Evolutionary conservation across 2,797 vertebrate species (phyloP).

Genomic region (Enteromius paludinosus): DNA sequence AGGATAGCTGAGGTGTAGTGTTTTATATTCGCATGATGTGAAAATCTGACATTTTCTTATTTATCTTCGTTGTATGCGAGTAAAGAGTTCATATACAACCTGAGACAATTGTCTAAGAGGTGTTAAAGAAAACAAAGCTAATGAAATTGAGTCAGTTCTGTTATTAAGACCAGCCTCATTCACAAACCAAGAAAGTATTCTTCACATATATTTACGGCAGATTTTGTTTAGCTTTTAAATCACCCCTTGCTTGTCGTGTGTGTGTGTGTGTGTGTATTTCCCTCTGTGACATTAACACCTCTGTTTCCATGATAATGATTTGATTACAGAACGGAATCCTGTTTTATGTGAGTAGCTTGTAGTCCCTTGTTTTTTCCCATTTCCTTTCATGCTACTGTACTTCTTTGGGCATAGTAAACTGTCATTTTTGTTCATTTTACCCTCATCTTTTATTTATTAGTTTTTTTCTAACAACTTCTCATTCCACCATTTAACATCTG

Average conservation of each 20-base stretch:
- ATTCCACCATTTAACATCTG: constrained; percentile 1
- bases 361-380: constrained; percentile 69
- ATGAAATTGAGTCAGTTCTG: background rate
- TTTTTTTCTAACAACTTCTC: constrained; percentile 8
- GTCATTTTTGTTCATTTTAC: background rate
- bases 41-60: background rate
- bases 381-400: constrained; percentile 29
- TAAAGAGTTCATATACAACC: background rate
- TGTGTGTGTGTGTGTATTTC: constrained; percentile 36
- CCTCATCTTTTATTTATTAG: background rate
- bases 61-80: background rate
- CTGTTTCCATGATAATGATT: constrained; percentile 78
- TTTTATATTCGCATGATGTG: constrained; percentile 8
- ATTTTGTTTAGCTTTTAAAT: constrained; percentile 13
- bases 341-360: constrained; percentile 88
- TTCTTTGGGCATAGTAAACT: background rate
- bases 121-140: background rate
- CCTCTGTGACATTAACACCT: constrained; percentile 72
- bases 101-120: background rate
- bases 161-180: background rate
- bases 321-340: constrained; percentile 84
- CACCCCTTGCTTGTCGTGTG: constrained; percentile 24
- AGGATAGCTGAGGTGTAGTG: constrained; percentile 13
- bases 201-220: background rate
- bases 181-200: background rate